A percentile compares a stretch with the other conserved stretches of the same genome.
These are phyloP conservation scores for Choristoneura rosaceana DNA, from an alignment of 2,888 invertebrate species.

Conservation along the genomic window DNA sequence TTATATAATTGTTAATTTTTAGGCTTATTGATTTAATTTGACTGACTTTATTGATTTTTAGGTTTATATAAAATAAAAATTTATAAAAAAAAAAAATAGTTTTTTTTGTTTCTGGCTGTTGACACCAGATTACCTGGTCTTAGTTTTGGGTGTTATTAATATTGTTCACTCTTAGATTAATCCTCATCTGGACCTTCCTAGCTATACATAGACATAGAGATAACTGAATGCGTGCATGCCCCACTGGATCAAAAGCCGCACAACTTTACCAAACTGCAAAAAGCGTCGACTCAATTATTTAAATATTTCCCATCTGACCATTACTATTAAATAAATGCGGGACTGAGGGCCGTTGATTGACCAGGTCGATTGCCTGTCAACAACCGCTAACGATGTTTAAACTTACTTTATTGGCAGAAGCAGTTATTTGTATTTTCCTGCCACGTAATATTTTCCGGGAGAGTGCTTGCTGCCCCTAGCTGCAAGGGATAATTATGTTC, in stretches of 20 bases:
- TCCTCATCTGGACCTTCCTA: no score
- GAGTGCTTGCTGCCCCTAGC: neutral
- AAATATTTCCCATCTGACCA: slow-evolving; percentile 1
- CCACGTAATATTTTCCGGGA: slow-evolving; percentile 11
- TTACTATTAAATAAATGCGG: slow-evolving; percentile 32
- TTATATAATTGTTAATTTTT: no score
- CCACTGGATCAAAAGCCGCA: neutral
- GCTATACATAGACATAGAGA: no score
- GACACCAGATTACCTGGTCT: no score
- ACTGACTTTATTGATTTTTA: no score
- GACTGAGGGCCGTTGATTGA: slow-evolving; percentile 33
- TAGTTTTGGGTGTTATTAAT: no score
- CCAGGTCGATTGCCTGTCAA: slow-evolving; percentile 37
- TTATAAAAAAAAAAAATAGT: no score
- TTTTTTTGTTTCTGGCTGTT: no score
- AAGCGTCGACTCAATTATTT: neutral
- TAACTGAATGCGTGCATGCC: no score
- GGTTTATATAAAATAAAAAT: no score
- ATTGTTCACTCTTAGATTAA: no score
- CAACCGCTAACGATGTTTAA: slow-evolving; percentile 40
- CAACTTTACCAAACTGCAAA: neutral
- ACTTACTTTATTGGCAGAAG: slow-evolving; percentile 21
- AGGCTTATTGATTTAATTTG: no score
- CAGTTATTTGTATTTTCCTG: slow-evolving; percentile 10
- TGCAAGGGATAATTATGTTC: slow-evolving; percentile 11